Evolutionary conservation across 30 jellyfish, hydroid and myxozoan species (phyloP).

Genomic region (Turritopsis rubra): DNA sequence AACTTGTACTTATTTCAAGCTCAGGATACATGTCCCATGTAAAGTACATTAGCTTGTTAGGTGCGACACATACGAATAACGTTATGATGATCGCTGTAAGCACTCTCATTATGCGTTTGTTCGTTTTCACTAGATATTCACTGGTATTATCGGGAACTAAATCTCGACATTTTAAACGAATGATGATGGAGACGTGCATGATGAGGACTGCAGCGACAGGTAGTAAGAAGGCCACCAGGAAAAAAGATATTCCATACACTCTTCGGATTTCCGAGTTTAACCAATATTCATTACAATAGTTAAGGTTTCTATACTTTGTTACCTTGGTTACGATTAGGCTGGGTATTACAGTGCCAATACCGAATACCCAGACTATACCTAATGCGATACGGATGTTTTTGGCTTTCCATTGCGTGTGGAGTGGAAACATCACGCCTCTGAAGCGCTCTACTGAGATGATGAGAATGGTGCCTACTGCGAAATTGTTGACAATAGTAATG

Average conservation of each 20-base stretch:
- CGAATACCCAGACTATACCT: slow-evolving; percentile 8
- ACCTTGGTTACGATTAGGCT: slow-evolving; percentile 13
- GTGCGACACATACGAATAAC: not conserved
- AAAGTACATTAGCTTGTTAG: slow-evolving; percentile 21
- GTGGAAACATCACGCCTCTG: slow-evolving; percentile 33
- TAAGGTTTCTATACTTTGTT: not conserved
- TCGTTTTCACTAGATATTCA: not conserved
- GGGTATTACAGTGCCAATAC: slow-evolving; percentile 18
- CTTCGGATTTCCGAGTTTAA: not conserved
- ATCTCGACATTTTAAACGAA: slow-evolving; percentile 13
- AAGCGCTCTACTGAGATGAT: slow-evolving; percentile 22
- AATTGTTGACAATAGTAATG: slow-evolving; percentile 21
- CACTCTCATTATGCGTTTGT: slow-evolving; percentile 24
- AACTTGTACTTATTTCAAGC: not conserved
- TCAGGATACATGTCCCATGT: slow-evolving; percentile 32
- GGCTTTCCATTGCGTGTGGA: not conserved
- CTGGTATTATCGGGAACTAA: slow-evolving; percentile 20
- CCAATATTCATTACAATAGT: slow-evolving; percentile 29
- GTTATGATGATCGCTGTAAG: slow-evolving; percentile 25
- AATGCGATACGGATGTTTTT: slow-evolving; percentile 11
- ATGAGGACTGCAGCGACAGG: slow-evolving; percentile 19
- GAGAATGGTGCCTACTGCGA: slow-evolving; percentile 27
- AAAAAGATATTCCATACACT: slow-evolving; percentile 23
- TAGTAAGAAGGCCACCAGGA: slow-evolving; percentile 10
- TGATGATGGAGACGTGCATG: slow-evolving; percentile 29